These are phyloP conservation scores for Achlya flavicornis DNA, from an alignment of 2,888 invertebrate species.

Conservation along the genomic window DNA sequence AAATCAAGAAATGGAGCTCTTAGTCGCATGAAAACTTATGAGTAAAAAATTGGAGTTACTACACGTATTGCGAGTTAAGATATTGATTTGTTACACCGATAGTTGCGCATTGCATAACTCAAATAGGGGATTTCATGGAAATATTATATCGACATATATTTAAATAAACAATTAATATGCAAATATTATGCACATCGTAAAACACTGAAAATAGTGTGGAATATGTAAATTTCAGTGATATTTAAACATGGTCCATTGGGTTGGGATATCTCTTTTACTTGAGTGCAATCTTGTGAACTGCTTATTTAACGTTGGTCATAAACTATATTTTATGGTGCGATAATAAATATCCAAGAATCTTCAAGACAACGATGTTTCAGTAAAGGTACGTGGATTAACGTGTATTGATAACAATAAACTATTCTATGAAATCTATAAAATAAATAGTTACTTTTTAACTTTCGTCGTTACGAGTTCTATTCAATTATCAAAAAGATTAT, in stretches of 20 bases:
- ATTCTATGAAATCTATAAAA: too few species aligned
- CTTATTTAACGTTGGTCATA: background rate
- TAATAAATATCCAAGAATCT: background rate
- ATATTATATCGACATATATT: constrained; percentile 34
- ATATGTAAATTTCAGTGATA: constrained; percentile 49
- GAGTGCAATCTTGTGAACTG: background rate
- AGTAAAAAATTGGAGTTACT: too few species aligned
- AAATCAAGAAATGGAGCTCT: too few species aligned
- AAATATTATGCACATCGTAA: constrained; percentile 41
- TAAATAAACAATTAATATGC: constrained; percentile 50
- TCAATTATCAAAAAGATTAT: too few species aligned
- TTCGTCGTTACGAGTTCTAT: too few species aligned
- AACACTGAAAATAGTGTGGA: constrained; percentile 46
- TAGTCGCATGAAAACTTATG: too few species aligned
- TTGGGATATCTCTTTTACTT: constrained; percentile 12
- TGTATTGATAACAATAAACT: too few species aligned
- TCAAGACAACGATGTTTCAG: background rate
- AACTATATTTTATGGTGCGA: background rate
- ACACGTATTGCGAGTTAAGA: too few species aligned
- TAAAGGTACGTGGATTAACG: background rate
- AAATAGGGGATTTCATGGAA: constrained; percentile 15
- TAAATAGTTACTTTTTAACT: too few species aligned
- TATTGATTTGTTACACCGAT: background rate
- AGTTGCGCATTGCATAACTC: background rate
- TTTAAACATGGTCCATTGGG: constrained; percentile 32